These are phyloP conservation scores for Anguilla marmorata DNA, from an alignment of 2,797 vertebrate genomes.

Conservation along the genomic window DNA sequence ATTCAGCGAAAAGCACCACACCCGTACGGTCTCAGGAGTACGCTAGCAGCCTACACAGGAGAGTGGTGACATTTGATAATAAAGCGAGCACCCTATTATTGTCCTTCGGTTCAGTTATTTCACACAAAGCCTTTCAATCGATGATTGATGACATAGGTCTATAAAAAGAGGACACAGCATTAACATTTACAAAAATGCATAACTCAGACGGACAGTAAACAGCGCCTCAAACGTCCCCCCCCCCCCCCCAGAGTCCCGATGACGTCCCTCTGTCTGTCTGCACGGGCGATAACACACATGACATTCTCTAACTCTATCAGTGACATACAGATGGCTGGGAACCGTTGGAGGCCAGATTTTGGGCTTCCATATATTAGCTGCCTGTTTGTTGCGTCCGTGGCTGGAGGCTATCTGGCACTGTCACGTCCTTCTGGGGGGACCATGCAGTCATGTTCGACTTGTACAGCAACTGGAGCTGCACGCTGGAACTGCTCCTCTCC, in stretches of 20 bases:
- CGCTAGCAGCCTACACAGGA: conserved; percentile 40
- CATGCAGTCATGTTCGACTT: conserved; percentile 17
- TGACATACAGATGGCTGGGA: conserved; percentile 50
- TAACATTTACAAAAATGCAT: not conserved
- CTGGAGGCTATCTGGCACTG: conserved; percentile 39
- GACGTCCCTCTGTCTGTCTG: not conserved
- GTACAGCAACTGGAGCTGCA: conserved; percentile 1
- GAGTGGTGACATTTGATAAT: conserved; percentile 34
- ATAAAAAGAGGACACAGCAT: not conserved
- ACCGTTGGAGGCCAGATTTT: conserved; percentile 51
- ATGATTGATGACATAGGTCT: not conserved
- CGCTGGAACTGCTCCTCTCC: not conserved
- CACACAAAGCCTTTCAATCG: not conserved
- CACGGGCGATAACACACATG: conserved; percentile 31
- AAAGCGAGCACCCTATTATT: conserved; percentile 36
- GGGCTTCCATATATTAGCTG: conserved; percentile 25
- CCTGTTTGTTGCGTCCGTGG: conserved; percentile 36
- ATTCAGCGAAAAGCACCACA: conserved; percentile 28
- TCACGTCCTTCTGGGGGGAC: conserved; percentile 27
- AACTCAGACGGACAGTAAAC: conserved; percentile 24
- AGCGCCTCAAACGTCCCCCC: not conserved
- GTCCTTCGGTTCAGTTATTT: conserved; percentile 26
- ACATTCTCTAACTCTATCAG: conserved; percentile 42
- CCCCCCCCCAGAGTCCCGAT: not conserved
- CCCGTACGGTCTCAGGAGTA: conserved; percentile 33